These are phyloP conservation scores for Pyxicephalus adspersus DNA, from an alignment of 2,113 vertebrate species.

Conservation along the genomic window DNA sequence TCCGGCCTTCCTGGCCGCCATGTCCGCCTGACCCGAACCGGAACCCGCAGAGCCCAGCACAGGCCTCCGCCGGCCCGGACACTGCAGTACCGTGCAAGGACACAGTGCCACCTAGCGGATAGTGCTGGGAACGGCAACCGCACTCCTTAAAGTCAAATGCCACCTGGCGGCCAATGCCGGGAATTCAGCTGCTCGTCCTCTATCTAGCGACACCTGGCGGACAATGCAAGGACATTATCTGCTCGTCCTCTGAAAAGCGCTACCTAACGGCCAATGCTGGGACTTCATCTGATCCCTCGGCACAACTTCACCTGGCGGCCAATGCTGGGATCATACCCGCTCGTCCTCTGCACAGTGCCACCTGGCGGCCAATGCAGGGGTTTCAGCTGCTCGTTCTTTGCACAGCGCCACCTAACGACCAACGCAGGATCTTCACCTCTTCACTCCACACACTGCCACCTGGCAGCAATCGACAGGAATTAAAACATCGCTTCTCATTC, in stretches of 20 bases:
- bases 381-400: no score
- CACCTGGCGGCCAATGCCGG: background rate
- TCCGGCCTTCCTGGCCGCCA: constrained; percentile 91
- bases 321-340: no score
- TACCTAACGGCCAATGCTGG: no score
- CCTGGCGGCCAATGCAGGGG: no score
- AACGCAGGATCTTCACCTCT: background rate
- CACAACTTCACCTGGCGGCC: background rate
- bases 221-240: no score
- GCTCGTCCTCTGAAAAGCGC: no score
- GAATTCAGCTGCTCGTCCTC: background rate
- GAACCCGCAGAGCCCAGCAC: constrained; percentile 43
- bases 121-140: background rate
- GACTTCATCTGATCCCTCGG: no score
- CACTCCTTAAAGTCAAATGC: background rate
- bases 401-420: background rate
- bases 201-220: no score
- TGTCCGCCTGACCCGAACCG: constrained; percentile 61
- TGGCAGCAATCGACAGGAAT: no score
- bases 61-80: constrained; percentile 55
- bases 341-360: no score
- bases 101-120: background rate
- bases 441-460: no score
- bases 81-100: constrained; percentile 17
- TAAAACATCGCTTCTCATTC: no score